Conservation (phyloP, 1,140 invertebrate genomes). For the Aphidius gifuensis region DNA sequence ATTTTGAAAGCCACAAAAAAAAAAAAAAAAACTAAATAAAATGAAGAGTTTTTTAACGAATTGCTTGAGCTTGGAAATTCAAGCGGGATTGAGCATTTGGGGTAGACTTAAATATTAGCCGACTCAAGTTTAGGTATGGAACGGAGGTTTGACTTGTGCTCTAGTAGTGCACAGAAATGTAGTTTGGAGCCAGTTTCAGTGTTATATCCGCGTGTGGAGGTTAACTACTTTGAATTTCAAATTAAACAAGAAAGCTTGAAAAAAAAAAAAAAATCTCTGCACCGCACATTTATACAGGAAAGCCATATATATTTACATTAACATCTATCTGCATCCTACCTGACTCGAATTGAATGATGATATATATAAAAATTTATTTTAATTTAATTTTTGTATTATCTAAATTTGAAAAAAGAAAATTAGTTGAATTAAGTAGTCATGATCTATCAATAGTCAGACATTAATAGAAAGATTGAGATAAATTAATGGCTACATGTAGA, state of each 20-base stretch:
- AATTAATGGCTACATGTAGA: neutral
- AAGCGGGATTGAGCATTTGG: neutral
- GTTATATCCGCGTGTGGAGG: constrained; percentile 23
- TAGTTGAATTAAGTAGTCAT: too few relatives aligned
- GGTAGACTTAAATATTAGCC: constrained; percentile 22
- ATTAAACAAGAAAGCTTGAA: constrained; percentile 34
- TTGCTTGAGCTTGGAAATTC: constrained; percentile 23
- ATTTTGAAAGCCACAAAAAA: neutral
- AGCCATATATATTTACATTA: neutral
- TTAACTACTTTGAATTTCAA: constrained; percentile 48
- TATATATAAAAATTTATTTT: too few relatives aligned
- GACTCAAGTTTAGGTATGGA: neutral
- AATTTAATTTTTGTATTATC: too few relatives aligned
- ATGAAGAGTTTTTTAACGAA: constrained; percentile 13
- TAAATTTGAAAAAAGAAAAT: too few relatives aligned
- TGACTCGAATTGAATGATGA: neutral
- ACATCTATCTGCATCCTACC: too few relatives aligned
- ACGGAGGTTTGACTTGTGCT: neutral
- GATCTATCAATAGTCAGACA: too few relatives aligned
- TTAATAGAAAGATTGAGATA: neutral
- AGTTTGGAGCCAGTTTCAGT: constrained; percentile 3
- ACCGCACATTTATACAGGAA: constrained; percentile 1
- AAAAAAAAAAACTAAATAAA: neutral
- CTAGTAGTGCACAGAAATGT: neutral
- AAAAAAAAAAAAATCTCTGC: constrained; percentile 26